Base-by-base conservation (phyloP, 2,888 invertebrate genomes). In the Euplagia quadripunctaria region DNA sequence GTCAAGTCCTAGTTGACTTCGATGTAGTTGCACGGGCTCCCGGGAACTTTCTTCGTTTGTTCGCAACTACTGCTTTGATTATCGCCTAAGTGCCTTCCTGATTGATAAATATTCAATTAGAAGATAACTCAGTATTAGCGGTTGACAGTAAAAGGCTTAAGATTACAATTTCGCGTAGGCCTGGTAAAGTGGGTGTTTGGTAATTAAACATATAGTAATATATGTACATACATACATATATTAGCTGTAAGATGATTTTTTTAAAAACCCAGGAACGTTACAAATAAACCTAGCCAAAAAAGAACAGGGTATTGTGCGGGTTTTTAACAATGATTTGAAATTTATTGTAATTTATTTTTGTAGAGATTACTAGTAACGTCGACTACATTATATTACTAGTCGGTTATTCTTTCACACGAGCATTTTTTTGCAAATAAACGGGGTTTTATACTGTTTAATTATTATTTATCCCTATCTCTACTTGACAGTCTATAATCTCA, bases 1-100 rank as follows among this genome's bases (percentile, higher is more conserved):
- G 91, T 93, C 93, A 94, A 94, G 90, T 93, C 88, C 80, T 88
- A 88, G 91, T 90, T 89, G 91, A 92, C 93, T 92, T 90, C 87
- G 86, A 81, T 87, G 87, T 91, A 91, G 90, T 91, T 89, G 85
- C 86, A 86, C 85, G 86, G 84, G 86, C 88, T 77, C 87, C 81
- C 81, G 82, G 80, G 82, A 92, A 91, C 89, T 92, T 91, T 92
- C 91, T 92, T 93, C 92, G 93, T 94, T 94, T 92, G 92, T 89
- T 89, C 86, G 85, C 87, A 86, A 89, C 90, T 88, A 86, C 88
- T 86, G 90, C 87, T 91, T 91, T 91, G 90, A 93, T 92, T 90
- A 91, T 90, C 79, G 86, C 80, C 86, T 86, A 88, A 91, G 88
- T 89, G 88, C 87, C 89, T 88, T 82, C 85, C 84, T 86, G 89